Evolutionary conservation across 2,113 vertebrate genomes (phyloP).

Genomic region (Acrocephalus kingi): DNA sequence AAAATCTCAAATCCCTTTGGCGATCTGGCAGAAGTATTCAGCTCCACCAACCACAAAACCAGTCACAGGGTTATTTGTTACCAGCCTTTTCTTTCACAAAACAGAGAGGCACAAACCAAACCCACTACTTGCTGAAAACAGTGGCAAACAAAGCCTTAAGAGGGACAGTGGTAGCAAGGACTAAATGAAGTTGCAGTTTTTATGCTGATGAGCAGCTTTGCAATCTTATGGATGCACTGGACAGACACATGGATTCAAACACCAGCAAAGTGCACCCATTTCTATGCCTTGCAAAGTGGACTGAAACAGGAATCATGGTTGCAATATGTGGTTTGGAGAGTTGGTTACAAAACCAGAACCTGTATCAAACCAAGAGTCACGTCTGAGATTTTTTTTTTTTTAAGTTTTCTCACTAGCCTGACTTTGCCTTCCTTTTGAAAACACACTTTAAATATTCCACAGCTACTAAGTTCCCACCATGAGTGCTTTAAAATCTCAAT

Average conservation of each 20-base stretch:
- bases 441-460: not conserved
- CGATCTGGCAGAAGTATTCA: not conserved
- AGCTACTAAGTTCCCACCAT: not conserved
- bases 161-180: not conserved
- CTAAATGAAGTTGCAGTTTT: not conserved
- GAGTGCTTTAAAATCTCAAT: not conserved
- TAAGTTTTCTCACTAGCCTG: not conserved
- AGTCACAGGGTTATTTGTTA: not conserved
- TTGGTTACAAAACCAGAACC: not conserved
- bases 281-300: not conserved
- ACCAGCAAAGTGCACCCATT: not conserved
- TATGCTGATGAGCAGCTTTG: not conserved
- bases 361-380: not conserved
- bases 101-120: not conserved
- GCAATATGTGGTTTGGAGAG: not conserved
- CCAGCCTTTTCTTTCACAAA: not conserved
- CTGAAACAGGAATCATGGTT: not conserved
- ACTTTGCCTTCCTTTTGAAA: not conserved
- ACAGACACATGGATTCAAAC: not conserved
- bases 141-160: not conserved
- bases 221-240: not conserved
- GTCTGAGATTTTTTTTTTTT: not conserved
- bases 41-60: not conserved
- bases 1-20: not conserved
- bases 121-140: not conserved